Base-by-base conservation (phyloP, 2,797 vertebrate genomes). In the Hozukius guyotensis region DNA sequence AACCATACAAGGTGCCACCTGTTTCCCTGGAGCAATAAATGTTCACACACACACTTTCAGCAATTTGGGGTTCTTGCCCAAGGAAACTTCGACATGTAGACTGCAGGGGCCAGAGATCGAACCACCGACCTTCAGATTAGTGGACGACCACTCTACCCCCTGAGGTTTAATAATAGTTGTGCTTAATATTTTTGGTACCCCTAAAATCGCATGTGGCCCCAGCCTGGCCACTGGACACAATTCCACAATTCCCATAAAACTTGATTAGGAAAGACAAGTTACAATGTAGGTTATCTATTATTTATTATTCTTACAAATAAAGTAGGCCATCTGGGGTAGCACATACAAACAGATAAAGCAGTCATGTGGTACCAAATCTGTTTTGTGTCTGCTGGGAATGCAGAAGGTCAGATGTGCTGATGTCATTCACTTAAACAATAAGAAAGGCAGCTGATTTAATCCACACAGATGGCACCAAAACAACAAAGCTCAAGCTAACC, bases 401-500 rank as follows among this genome's bases (percentile, higher is more conserved):
- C 65, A 77, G 69, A 72, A 79, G 59, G 34, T 56, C 32, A 32
- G 53, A 62, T 1, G 4, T 36, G 4, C 16, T 76, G 59, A 82
- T 38, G 73, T 78, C 60, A 70, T 75, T 76, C 27, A 49, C n/a
- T 52, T 66, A 46, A 64, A 72, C 24, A 38, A n/a, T 24, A 20
- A 38, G 3, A 8, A 27, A 32, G 61, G 16, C 38, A 49, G 38
- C 29, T 78, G 53, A 70, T 24, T 31, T 18, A 34, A 55, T 69
- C 46, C 64, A 31, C 29, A 55, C 29, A 34, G 49, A 34, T 68
- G 66, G 29, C 67, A 24, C 49, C 20, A 34, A 38, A 66, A 32
- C 36, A 59, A 4, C 3, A 29, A 65, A 42, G 25, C 3, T 67
- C 52, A 79, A 67, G 22, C 12, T 66, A 25, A 68, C 24, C 7